Evolutionary conservation across 2,888 invertebrate species (phyloP), one percentile per base, ranked within the genome.

Genomic region (Timema podura): DNA sequence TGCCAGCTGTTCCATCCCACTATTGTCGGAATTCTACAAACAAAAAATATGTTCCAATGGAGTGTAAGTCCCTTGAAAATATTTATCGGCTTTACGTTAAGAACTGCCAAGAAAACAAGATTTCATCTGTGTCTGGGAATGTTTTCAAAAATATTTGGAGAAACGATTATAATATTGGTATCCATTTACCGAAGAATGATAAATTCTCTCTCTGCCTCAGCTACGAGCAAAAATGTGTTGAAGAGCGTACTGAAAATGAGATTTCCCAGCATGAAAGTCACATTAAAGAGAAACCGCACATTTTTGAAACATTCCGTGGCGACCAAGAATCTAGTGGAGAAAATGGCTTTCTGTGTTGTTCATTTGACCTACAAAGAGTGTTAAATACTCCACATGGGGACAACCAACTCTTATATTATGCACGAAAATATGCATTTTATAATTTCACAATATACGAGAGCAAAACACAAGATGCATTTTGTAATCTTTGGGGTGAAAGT

Each of bases 391-490:
- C 65, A 11, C 15, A 48, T 46, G 65, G 65, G 16, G 65, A 65
- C 13, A 65, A 48, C 30, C 47, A 65, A n/a, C 48, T 46, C 13
- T 46, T 65, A n/a, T 65, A 65, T 74, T 77, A 77, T 70, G 72
- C 76, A 45, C 71, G 77, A 46, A 79, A 78, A 72, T 71, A 78
- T 65, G 76, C 77, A 30, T 75, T 77, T 8, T 77, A 76, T 69
- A 79, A 78, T 75, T 76, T 78, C 46, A 78, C 78, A 5, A 67
- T 79, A n/a, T 78, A 79, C 71, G 77, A 77, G 71, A 75, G 77
- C 68, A 77, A 73, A 59, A 75, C 77, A 72, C 76, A 78, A 74
- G 74, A 78, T 30, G 30, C 30, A 30, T 30, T 30, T 30, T 30
- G 30, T 49, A 76, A 76, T 65, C 68, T 70, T 49, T 78, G 77